A percentile compares a stretch with the other conserved stretches of the same genome.
phyloP scores from a whole-genome alignment of 2,113 vertebrate genomes.

The Formicarius rufipectus region DNA sequence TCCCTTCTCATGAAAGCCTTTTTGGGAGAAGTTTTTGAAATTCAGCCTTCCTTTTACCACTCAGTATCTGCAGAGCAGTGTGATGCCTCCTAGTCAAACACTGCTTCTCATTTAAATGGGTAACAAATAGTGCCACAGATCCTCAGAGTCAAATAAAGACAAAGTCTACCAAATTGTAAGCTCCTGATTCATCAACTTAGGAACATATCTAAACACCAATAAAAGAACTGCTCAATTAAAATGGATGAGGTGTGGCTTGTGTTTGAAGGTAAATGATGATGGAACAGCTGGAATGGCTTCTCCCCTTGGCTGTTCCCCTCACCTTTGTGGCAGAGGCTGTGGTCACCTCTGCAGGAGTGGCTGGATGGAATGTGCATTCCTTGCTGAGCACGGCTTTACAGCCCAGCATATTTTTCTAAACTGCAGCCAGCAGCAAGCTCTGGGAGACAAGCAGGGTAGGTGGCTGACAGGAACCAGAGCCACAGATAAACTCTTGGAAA shows the following conservation, averaged over 20 bases:
- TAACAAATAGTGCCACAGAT: not conserved
- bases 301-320: not conserved
- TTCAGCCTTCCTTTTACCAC: not conserved
- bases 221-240: constrained; percentile 14
- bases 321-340: not conserved
- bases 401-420: not conserved
- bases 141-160: constrained; percentile 2
- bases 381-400: not conserved
- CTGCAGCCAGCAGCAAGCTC: not conserved
- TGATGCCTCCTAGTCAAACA: not conserved
- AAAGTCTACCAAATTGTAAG: not conserved
- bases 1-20: not conserved
- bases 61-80: not conserved
- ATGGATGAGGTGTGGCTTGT: not conserved
- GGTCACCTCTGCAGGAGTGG: not conserved
- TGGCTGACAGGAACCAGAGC: not conserved
- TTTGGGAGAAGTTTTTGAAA: not conserved
- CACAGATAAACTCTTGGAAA: constrained; percentile 5
- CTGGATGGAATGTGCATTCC: not conserved
- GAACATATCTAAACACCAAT: not conserved
- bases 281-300: not conserved
- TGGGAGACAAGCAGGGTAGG: not conserved
- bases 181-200: not conserved
- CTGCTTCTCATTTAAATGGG: constrained; percentile 7
- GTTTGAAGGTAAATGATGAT: not conserved